Evolutionary conservation across 2,797 vertebrate genomes (phyloP), one percentile per base, ranked within the genome.

Genomic region (Acanthopagrus latus): DNA sequence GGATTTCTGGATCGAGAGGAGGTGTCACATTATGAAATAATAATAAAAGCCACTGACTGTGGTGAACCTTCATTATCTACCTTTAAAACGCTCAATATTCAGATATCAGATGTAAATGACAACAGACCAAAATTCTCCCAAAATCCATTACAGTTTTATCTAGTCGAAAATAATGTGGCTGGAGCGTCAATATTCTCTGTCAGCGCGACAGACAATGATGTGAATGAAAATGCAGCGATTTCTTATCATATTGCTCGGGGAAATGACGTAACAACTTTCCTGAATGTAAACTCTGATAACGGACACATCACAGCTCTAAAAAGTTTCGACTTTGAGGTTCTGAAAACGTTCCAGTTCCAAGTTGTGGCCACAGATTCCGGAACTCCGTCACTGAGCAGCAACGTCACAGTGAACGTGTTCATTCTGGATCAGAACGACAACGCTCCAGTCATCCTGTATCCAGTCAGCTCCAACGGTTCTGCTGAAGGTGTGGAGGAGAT

Each of bases 251-350:
- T 94, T 9, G 20, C 27, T 27, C 27, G 27, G 27, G 27, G 27
- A 67, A 3, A 89, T 52, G 0, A 88, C 54, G 3, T 80, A 67
- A 38, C 68, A 84, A 0, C 86, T 10, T 93, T 90, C 20, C 25
- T 95, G 0, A 94, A 88, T 57, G 56, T 95, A 0, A 93, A 94
- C 73, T 85, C 93, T 0, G 96, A 96, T 77, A 97, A 90, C 0
- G 96, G 96, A 0, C 90, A 94, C 4, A 94, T 97, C 76, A 88
- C 94, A 0, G 95, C 94, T 0, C 84, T 96, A 16, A 95, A 95
- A 76, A 27, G 27, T 27, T 27, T 27, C 27, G 27, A 27, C 27
- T 27, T 27, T 27, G 27, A 27, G 27, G 27, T 27, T 27, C 4
- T 27, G 27, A 27, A 27, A 27, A 27, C 2, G 27, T 27, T 27